These are phyloP conservation scores for Peromyscus melanophrys DNA, from an alignment of 2,797 vertebrate genomes.

Conservation along the genomic window DNA sequence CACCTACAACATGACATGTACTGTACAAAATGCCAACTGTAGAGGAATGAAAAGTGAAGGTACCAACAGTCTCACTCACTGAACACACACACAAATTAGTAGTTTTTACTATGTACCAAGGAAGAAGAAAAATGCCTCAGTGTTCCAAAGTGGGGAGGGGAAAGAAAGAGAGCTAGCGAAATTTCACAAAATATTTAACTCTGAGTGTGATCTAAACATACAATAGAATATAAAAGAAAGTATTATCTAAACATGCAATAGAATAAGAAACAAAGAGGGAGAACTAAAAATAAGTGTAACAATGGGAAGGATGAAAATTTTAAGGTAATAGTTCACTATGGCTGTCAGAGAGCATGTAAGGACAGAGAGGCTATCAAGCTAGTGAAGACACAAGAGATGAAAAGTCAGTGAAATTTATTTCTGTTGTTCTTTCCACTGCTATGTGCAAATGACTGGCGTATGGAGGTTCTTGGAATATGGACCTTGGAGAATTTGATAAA, in stretches of 20 bases:
- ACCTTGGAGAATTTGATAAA: background rate
- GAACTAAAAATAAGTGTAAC: background rate
- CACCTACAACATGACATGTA: background rate
- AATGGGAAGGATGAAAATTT: background rate
- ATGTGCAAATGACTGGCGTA: background rate
- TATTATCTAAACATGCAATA: background rate
- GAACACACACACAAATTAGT: background rate
- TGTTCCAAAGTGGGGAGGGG: background rate
- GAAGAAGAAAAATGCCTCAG: background rate
- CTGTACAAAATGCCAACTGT: too few species aligned
- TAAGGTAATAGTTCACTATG: background rate
- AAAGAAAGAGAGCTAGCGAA: background rate
- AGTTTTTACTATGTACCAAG: background rate
- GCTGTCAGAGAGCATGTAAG: background rate
- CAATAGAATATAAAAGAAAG: background rate
- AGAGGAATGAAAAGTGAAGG: background rate
- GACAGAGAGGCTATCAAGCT: background rate
- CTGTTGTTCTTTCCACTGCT: background rate
- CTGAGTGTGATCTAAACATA: background rate
- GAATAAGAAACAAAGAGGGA: background rate
- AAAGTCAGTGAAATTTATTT: background rate
- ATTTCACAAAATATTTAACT: background rate
- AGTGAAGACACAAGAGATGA: background rate
- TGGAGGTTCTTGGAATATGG: background rate
- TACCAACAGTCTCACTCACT: constrained; percentile 43